A percentile compares a stretch with the other conserved stretches of the same genome.
These are phyloP conservation scores for Orthonyx spaldingii DNA, from an alignment of 2,113 vertebrate species.

Conservation along the genomic window DNA sequence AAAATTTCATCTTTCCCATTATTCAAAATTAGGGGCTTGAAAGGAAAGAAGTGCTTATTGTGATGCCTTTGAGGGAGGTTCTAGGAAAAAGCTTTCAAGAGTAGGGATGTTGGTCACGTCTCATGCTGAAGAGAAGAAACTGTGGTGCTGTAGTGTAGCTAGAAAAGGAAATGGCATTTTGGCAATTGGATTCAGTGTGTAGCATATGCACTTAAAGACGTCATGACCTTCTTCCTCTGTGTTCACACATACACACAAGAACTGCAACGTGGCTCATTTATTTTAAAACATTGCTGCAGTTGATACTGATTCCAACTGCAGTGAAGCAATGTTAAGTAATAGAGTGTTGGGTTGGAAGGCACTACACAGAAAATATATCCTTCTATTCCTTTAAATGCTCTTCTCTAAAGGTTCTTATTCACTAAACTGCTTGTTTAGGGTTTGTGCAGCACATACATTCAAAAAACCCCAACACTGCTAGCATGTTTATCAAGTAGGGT, in stretches of 20 bases:
- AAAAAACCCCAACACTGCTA: background rate
- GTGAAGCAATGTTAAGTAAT: background rate
- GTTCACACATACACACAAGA: background rate
- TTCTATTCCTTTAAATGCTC: background rate
- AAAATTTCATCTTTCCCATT: background rate
- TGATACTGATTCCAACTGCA: background rate
- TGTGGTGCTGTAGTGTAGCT: background rate
- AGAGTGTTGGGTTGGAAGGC: background rate
- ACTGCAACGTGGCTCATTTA: background rate
- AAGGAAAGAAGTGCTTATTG: background rate
- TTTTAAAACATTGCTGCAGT: background rate
- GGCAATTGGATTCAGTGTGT: background rate
- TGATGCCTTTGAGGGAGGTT: background rate
- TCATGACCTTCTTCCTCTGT: background rate
- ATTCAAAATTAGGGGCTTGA: background rate
- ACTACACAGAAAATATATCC: background rate
- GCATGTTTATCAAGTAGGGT: background rate
- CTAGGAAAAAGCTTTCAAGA: background rate
- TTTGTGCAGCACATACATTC: background rate
- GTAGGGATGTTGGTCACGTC: fast-evolving
- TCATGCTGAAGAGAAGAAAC: background rate
- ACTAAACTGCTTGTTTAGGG: background rate
- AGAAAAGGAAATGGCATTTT: background rate
- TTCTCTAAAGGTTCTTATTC: background rate
- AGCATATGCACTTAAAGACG: background rate